phyloP scores from a whole-genome alignment of 2,113 vertebrate genomes.

The Poicephalus meyeri region DNA sequence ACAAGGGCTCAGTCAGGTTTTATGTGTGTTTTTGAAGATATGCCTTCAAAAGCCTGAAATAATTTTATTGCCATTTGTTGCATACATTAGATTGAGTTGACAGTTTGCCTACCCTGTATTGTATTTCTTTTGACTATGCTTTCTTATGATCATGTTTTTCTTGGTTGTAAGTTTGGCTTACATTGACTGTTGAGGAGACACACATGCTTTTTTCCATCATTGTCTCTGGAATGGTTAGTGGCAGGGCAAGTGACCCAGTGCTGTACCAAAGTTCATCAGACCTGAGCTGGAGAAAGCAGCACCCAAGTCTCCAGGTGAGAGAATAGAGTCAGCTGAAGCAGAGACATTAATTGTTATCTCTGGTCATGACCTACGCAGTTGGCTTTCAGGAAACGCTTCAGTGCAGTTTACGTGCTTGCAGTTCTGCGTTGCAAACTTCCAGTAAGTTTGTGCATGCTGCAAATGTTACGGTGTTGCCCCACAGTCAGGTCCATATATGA shows the following conservation, averaged over 20 bases:
- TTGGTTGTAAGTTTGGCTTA: background rate
- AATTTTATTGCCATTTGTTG: background rate
- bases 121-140: background rate
- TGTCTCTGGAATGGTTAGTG: background rate
- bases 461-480: background rate
- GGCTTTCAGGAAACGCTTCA: background rate
- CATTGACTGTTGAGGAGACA: background rate
- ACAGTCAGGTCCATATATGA: accelerated
- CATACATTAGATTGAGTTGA: background rate
- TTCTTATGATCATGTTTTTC: background rate
- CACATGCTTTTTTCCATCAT: background rate
- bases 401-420: background rate
- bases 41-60: background rate
- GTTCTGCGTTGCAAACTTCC: accelerated
- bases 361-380: background rate
- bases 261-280: background rate
- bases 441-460: background rate
- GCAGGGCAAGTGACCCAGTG: background rate
- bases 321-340: background rate
- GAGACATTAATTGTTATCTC: background rate
- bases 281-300: background rate
- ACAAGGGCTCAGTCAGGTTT: background rate
- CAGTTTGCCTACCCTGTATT: background rate
- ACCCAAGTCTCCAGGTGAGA: background rate
- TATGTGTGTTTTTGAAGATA: background rate